A percentile compares a stretch with the other conserved stretches of the same genome.
Evolutionary conservation across 2,888 invertebrate species (phyloP).

Genomic region (Sinotaia quadrata): DNA sequence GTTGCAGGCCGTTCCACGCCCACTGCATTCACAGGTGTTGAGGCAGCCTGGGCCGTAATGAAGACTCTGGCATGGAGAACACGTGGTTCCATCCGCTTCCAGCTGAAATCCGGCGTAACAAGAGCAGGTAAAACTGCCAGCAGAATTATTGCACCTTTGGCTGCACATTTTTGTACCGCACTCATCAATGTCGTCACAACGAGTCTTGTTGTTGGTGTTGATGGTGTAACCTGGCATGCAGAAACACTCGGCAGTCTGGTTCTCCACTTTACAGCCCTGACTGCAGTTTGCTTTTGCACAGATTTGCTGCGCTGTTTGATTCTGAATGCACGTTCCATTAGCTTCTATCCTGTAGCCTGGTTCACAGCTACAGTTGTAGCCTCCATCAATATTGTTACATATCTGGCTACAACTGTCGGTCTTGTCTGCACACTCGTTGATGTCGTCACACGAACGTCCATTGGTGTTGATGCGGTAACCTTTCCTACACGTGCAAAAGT

Average conservation of each 20-base stretch:
- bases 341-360: neutral
- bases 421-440: constrained; percentile 28
- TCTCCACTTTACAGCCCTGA: constrained; percentile 8
- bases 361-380: constrained; percentile 36
- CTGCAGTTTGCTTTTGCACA: constrained; percentile 4
- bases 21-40: constrained; percentile 2
- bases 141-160: constrained; percentile 37
- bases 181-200: constrained; percentile 43
- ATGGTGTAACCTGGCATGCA: constrained; percentile 27
- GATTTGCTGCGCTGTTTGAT: neutral
- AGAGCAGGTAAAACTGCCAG: constrained; percentile 32
- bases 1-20: neutral
- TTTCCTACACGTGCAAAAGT: neutral
- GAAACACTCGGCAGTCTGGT: constrained; percentile 15
- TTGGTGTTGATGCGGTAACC: constrained; percentile 14
- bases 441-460: neutral
- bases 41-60: neutral
- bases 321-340: neutral
- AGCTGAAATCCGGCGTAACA: constrained; percentile 21
- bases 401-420: constrained; percentile 17
- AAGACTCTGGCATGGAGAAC: neutral
- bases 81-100: constrained; percentile 4
- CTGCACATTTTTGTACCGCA: constrained; percentile 35
- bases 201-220: neutral
- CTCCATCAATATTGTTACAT: constrained; percentile 35